These are phyloP conservation scores for Sycophila sp. DNA, from an alignment of 1,140 invertebrate species.

Conservation along the genomic window DNA sequence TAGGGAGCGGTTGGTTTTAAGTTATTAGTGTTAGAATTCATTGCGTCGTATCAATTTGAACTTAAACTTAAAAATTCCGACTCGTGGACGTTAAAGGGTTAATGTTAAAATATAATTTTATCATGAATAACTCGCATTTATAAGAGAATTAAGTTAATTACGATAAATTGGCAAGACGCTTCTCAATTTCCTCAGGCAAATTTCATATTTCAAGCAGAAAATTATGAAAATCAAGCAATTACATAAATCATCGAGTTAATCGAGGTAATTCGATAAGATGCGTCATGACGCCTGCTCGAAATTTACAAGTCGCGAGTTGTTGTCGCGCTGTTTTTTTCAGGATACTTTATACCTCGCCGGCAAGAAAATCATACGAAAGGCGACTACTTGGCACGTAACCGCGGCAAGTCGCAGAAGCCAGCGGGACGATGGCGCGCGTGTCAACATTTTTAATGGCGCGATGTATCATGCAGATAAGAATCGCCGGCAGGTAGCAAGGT, in stretches of 20 bases:
- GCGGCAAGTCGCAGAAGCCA: not conserved
- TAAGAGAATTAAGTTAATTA: too few relatives aligned
- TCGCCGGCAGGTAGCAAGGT: constrained; percentile 47
- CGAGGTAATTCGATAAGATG: not conserved
- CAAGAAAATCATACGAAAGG: not conserved
- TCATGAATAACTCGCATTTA: too few relatives aligned
- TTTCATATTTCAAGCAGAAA: too few relatives aligned
- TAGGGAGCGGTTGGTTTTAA: too few relatives aligned
- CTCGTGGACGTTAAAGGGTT: too few relatives aligned
- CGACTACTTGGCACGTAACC: constrained; percentile 1
- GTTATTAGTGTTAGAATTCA: too few relatives aligned
- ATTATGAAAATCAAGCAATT: constrained; percentile 9
- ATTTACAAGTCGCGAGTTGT: not conserved
- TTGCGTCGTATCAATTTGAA: too few relatives aligned
- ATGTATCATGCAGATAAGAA: constrained; percentile 56
- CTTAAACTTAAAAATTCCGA: too few relatives aligned
- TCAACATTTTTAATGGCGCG: constrained; percentile 47
- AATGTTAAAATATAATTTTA: too few relatives aligned
- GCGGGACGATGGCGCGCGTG: constrained; percentile 22
- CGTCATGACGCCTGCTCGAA: not conserved
- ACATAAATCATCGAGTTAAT: constrained; percentile 8
- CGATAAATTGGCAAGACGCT: too few relatives aligned
- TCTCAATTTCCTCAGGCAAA: too few relatives aligned
- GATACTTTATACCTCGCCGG: not conserved
- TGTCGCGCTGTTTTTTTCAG: not conserved